Conservation (phyloP, 64 coral and sea anemone species). For the Platygyra sinensis region DNA sequence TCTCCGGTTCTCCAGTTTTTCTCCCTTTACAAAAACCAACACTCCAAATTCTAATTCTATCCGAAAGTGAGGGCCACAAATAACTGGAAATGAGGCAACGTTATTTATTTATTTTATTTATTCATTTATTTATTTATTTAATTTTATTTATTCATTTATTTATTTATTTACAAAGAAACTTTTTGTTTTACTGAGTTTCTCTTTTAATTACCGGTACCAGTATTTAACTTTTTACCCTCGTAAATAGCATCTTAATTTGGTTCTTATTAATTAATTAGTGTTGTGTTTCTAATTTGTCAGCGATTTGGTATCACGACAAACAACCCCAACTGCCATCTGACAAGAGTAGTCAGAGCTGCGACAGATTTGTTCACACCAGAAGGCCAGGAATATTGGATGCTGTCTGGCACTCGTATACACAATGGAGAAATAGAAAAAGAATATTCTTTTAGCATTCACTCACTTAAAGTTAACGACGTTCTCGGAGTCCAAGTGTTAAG, state of each 20-base stretch:
- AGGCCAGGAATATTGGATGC: conserved; percentile 87
- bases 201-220: no score
- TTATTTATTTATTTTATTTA: no score
- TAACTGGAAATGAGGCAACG: no score
- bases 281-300: conserved; percentile 47
- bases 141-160: no score
- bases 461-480: conserved; percentile 75
- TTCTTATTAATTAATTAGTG: not conserved
- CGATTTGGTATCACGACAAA: conserved; percentile 91
- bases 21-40: no score
- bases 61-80: no score
- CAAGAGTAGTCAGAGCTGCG: conserved; percentile 78
- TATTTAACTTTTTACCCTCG: not conserved
- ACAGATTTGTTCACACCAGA: conserved; percentile 95
- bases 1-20: no score
- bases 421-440: conserved; percentile 96
- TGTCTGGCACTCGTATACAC: conserved; percentile 89
- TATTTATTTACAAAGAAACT: no score
- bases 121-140: no score
- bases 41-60: no score
- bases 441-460: conserved; percentile 90
- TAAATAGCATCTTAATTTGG: not conserved
- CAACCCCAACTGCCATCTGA: conserved; percentile 83
- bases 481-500: conserved; percentile 83
- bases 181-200: no score